Evolutionary conservation across 2,888 invertebrate genomes (phyloP).

Genomic region (Saturnia japonica): DNA sequence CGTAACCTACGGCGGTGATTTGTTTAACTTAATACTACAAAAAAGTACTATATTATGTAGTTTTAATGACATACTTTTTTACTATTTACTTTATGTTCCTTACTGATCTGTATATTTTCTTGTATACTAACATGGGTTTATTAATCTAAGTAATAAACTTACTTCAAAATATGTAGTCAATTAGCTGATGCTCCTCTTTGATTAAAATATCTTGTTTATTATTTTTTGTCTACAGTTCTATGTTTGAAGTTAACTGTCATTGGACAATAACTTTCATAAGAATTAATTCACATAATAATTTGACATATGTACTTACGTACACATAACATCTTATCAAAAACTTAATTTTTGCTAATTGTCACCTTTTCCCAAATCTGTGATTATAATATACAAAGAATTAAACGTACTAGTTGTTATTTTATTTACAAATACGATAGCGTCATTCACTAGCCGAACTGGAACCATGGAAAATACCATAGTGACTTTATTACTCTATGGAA

Average conservation of each 20-base stretch:
- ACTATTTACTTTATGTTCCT: not conserved
- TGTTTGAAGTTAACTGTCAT: not conserved
- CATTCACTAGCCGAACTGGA: not conserved
- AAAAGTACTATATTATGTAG: not conserved
- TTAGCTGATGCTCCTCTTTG: not conserved
- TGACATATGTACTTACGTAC: not conserved
- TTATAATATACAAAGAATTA: not conserved
- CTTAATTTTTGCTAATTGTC: not conserved
- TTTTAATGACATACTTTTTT: not conserved
- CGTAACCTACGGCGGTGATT: slow-evolving; percentile 15
- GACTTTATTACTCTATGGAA: too few relatives aligned
- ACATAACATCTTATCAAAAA: not conserved
- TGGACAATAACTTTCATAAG: too few relatives aligned
- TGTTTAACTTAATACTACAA: not conserved
- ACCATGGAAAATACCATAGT: not conserved
- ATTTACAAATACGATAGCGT: not conserved
- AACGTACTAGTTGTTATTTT: not conserved
- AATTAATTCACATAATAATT: not conserved
- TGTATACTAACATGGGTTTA: not conserved
- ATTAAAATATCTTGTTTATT: not conserved
- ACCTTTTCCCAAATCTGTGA: too few relatives aligned
- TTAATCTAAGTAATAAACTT: not conserved
- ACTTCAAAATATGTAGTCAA: too few relatives aligned
- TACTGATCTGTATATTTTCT: not conserved
- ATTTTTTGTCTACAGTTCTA: not conserved